phyloP scores from a whole-genome alignment of 2,888 invertebrate genomes.

The Cerceris ruficornis region DNA sequence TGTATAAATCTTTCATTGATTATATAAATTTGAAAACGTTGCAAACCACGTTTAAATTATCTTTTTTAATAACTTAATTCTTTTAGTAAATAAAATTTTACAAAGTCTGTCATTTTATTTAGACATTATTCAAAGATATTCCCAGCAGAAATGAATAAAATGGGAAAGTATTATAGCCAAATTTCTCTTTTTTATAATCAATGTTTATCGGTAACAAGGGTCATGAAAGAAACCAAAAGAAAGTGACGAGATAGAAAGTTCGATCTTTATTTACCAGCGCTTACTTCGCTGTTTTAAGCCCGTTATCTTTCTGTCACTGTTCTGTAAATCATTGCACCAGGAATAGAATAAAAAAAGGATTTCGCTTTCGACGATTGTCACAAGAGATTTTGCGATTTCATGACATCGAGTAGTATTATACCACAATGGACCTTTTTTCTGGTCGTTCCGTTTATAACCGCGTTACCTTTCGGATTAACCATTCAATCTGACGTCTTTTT shows the following conservation, averaged over 20 bases:
- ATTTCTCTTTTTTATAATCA: constrained; percentile 4
- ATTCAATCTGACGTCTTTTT: no score
- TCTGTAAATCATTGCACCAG: background rate
- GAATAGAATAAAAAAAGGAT: background rate
- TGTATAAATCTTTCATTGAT: no score
- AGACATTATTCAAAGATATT: background rate
- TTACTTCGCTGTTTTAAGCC: background rate
- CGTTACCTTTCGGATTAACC: no score
- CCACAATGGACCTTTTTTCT: no score
- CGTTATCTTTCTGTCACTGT: background rate
- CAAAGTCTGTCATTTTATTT: background rate
- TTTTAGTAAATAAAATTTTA: background rate
- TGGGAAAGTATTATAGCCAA: constrained; percentile 4
- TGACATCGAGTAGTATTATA: background rate
- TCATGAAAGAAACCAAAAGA: background rate
- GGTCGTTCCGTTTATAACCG: no score
- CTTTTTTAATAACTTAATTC: no score
- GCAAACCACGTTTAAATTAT: no score
- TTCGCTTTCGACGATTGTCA: constrained; percentile 3
- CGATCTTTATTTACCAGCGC: background rate
- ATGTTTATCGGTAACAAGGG: background rate
- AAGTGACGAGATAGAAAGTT: constrained; percentile 15
- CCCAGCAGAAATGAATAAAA: background rate
- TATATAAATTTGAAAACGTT: no score
- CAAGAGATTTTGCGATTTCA: background rate